Evolutionary conservation across 2,113 vertebrate genomes (phyloP).

Genomic region (Ageneiosus marmoratus): DNA sequence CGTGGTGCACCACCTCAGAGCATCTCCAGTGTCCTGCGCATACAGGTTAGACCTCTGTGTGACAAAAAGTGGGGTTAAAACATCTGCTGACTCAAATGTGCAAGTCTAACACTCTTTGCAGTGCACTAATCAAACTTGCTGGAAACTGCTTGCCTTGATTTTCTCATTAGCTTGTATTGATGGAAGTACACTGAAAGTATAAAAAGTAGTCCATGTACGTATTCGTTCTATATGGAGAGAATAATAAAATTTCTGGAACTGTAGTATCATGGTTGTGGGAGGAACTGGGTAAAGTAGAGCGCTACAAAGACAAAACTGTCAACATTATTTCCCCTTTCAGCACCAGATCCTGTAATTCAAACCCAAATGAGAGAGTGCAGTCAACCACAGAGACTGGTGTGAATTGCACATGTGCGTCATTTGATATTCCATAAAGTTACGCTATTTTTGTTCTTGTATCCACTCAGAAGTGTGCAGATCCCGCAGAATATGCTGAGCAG

Average conservation of each 20-base stretch:
- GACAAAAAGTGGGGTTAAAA: neutral
- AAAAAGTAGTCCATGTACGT: neutral
- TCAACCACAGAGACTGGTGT: constrained; percentile 20
- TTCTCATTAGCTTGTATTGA: neutral
- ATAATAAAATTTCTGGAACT: neutral
- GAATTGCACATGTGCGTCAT: constrained; percentile 57
- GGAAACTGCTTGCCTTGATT: neutral
- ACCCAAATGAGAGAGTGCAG: constrained; percentile 24
- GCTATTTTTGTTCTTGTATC: constrained; percentile 27
- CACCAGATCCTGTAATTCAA: constrained; percentile 35
- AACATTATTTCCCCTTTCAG: constrained; percentile 19
- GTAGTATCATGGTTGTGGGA: neutral
- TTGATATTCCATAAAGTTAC: constrained; percentile 45
- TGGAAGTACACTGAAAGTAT: neutral
- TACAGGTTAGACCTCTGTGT: constrained; percentile 77
- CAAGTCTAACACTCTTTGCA: neutral
- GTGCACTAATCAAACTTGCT: neutral
- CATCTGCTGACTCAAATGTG: neutral
- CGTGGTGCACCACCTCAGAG: constrained; percentile 77
- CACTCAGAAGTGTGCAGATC: constrained; percentile 22
- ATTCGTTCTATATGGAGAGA: neutral
- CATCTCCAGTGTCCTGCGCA: constrained; percentile 75
- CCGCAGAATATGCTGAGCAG: constrained; percentile 14
- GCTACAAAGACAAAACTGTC: constrained; percentile 25
- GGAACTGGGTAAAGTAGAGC: neutral